Conservation (phyloP, 2,797 vertebrate species). For the Vireo griseus region DNA sequence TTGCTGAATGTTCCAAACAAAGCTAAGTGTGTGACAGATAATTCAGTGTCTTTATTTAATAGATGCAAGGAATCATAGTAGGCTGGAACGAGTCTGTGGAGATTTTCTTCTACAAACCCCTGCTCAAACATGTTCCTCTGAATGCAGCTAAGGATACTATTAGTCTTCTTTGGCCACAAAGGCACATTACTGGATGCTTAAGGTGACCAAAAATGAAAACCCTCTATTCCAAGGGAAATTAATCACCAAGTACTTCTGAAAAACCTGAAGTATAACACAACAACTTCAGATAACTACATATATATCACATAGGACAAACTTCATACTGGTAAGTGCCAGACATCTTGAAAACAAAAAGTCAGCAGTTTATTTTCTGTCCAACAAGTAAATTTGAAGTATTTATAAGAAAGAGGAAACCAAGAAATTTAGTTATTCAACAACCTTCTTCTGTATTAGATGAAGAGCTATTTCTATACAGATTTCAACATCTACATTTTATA, state of each 20-base stretch:
- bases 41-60: not conserved
- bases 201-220: not conserved
- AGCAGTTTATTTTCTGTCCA: not conserved
- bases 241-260: not conserved
- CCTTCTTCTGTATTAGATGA: not conserved
- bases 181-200: not conserved
- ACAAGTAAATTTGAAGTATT: not conserved
- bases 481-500: not conserved
- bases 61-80: not conserved
- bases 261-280: not conserved
- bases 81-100: not conserved
- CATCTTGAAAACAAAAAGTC: not conserved
- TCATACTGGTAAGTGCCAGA: not conserved
- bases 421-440: not conserved
- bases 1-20: not conserved
- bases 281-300: not conserved
- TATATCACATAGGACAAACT: not conserved
- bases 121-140: not conserved
- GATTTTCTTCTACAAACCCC: not conserved
- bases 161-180: not conserved
- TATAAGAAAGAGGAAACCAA: not conserved
- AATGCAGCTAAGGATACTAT: not conserved
- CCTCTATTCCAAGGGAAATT: not conserved
- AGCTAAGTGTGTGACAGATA: not conserved
- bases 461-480: not conserved